These are phyloP conservation scores for Actinostola sp. DNA, from an alignment of 92 coral and sea anemone species.

Conservation along the genomic window DNA sequence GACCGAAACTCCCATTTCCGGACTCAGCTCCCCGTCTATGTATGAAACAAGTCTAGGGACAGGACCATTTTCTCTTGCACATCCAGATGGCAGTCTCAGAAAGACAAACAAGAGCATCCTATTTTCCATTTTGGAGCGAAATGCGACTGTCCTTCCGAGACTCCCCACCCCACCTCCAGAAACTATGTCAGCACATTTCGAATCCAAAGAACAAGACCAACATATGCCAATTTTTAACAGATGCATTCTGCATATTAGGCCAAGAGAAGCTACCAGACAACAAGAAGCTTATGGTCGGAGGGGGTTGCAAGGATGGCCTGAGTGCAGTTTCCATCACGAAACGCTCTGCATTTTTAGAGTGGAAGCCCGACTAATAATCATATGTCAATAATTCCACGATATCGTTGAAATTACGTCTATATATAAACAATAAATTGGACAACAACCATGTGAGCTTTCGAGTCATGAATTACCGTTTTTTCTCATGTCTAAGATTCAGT, in stretches of 20 bases:
- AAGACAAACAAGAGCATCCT: constrained; percentile 25
- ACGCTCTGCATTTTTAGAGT: too few relatives aligned
- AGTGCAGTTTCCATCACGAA: too few relatives aligned
- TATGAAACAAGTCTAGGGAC: too few relatives aligned
- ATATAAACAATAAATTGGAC: too few relatives aligned
- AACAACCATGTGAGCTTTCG: too few relatives aligned
- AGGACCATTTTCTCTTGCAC: constrained; percentile 44
- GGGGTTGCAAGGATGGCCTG: constrained; percentile 5
- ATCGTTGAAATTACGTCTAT: too few relatives aligned
- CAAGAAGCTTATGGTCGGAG: constrained; percentile 37
- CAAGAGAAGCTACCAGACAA: constrained; percentile 18
- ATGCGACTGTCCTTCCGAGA: neutral
- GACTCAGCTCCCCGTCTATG: too few relatives aligned
- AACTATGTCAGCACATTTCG: constrained; percentile 28
- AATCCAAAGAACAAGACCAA: constrained; percentile 33
- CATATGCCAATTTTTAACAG: constrained; percentile 29
- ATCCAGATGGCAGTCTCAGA: constrained; percentile 32
- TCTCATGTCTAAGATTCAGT: too few relatives aligned
- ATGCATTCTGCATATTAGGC: constrained; percentile 6
- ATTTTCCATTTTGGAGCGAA: neutral
- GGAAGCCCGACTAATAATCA: too few relatives aligned
- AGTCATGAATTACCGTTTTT: too few relatives aligned
- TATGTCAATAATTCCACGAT: too few relatives aligned
- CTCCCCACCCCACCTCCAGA: neutral
- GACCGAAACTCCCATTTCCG: too few relatives aligned